Evolutionary conservation across 2,113 vertebrate genomes (phyloP).

Genomic region (Sylvilagus bachmani): DNA sequence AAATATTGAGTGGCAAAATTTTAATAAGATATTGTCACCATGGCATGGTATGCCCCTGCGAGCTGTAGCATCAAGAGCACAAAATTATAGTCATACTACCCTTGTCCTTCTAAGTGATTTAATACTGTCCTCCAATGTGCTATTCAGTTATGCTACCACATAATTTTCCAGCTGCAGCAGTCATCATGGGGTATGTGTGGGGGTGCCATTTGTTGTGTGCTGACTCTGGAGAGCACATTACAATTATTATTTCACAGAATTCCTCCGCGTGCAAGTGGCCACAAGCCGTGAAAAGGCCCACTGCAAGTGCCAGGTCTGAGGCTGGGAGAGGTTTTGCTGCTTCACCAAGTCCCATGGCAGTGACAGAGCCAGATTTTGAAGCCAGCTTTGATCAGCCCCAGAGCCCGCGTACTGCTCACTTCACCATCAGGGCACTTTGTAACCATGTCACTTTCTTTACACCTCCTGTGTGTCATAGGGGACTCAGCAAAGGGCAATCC

Average conservation of each 20-base stretch:
- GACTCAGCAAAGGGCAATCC: neutral
- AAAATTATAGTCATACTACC: neutral
- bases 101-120: neutral
- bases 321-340: neutral
- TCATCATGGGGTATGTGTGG: too few species aligned
- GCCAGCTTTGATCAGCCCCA: neutral
- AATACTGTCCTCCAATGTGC: neutral
- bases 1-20: slow-evolving; percentile 18
- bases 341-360: neutral
- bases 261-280: fast-evolving
- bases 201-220: neutral
- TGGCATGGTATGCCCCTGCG: neutral
- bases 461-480: neutral
- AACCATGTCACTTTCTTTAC: neutral
- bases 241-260: too few species aligned
- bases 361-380: neutral
- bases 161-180: neutral
- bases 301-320: fast-evolving
- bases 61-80: neutral
- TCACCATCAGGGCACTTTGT: neutral
- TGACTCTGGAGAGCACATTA: neutral
- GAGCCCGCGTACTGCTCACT: neutral
- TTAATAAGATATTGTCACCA: neutral
- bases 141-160: neutral
- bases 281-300: fast-evolving